A percentile compares a stretch with the other conserved stretches of the same genome.
Evolutionary conservation across 2,113 vertebrate species (phyloP).

Genomic region (Jacana jacana): DNA sequence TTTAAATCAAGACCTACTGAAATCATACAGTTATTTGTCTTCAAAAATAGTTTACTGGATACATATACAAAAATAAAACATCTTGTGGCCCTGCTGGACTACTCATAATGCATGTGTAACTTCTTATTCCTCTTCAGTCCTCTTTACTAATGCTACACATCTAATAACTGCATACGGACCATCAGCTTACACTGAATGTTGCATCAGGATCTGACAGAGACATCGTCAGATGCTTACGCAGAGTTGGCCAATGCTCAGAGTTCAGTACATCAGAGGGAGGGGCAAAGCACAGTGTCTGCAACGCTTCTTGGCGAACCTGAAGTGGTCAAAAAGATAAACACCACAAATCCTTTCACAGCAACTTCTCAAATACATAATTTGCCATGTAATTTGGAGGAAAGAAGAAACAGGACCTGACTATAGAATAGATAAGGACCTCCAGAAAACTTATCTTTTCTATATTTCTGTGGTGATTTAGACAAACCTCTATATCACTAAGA

Average conservation of each 20-base stretch:
- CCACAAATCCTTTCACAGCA: background rate
- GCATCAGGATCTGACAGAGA: slow-evolving; percentile 85
- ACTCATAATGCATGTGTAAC: background rate
- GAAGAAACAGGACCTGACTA: background rate
- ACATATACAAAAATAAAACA: background rate
- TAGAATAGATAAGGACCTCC: background rate
- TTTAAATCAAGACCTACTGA: background rate
- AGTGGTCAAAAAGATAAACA: background rate
- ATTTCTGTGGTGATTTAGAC: background rate
- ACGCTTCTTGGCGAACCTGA: slow-evolving; percentile 88
- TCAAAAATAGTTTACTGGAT: background rate
- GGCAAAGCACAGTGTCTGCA: slow-evolving; percentile 83
- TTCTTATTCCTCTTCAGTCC: background rate
- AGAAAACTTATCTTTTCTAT: background rate
- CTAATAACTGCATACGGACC: background rate
- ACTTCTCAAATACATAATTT: background rate
- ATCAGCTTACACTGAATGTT: slow-evolving; percentile 83
- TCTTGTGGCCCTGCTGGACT: background rate
- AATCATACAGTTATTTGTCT: background rate
- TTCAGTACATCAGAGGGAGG: slow-evolving; percentile 89
- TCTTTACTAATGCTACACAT: background rate
- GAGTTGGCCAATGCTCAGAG: slow-evolving; percentile 87
- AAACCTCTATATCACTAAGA: background rate
- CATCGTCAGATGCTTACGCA: slow-evolving; percentile 80
- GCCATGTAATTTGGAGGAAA: background rate